Base-by-base conservation (phyloP, 2,888 invertebrate genomes). In the Antheraea yamamai region DNA sequence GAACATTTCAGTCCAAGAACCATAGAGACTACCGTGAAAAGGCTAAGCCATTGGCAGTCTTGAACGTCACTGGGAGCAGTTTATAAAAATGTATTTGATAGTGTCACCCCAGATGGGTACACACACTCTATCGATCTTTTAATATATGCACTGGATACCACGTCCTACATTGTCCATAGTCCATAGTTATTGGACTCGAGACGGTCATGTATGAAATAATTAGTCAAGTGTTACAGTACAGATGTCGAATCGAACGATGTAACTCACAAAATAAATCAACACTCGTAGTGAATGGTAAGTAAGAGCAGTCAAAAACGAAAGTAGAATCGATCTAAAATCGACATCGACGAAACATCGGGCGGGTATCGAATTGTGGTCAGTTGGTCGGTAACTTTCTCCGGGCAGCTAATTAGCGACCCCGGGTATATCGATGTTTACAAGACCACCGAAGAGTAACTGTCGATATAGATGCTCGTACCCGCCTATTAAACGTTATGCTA, bases 291-390 rank as follows among this genome's bases (percentile, higher is more conserved):
- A 92, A 86, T 83, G 89, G 92, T 89, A 92, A 92, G 92, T 89
- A 92, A 92, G 92, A 93, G 93, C 91, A 93, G 92, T 91, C 93
- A 94, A 94, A 95, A 95, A 93, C 94, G 94, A 95, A 95, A 95
- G 94, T 95, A 91, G 92, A 91, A 91, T 94, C 91, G 91, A 93
- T 93, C 93, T 94, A 92, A 92, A 94, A 93, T 94, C 91, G 88
- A 85, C 89, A 88, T 84, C 86, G 86, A 92, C 92, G 90, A 94
- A 94, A 93, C 92, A 91, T 92, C 89, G 89, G 82, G 85, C 83
- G 80, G 85, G 83, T 81, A 83, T 86, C 83, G 85, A 86, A 93
- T 92, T 88, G 89, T 94, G 94, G 94, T 94, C 94, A 95, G 92
- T 95, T 91, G 94, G 94, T 91, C 94, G 92, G 88, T 91, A 80